Conservation (phyloP, 1,140 invertebrate genomes). For the Drosophila parabipectinata region DNA sequence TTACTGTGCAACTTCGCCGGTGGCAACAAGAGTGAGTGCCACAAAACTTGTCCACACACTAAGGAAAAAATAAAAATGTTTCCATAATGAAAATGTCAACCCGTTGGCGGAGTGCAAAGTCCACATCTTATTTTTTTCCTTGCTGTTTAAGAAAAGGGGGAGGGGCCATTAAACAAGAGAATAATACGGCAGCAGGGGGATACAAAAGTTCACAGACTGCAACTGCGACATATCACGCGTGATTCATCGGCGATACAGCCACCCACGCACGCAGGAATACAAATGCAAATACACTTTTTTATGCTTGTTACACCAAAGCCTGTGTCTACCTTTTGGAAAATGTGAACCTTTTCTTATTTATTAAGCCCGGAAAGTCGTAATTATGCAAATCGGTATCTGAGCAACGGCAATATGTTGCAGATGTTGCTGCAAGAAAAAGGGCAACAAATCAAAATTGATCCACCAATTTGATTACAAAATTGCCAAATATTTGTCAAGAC, state of each 20-base stretch:
- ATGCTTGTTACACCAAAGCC: slow-evolving; percentile 76
- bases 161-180: slow-evolving; percentile 52
- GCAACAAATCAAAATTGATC: slow-evolving; percentile 1
- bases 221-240: slow-evolving; percentile 69
- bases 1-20: slow-evolving; percentile 43
- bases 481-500: slow-evolving; percentile 44
- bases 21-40: slow-evolving; percentile 51
- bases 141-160: not conserved
- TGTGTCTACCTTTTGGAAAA: slow-evolving; percentile 34
- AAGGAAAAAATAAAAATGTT: slow-evolving; percentile 32
- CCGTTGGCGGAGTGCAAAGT: slow-evolving; percentile 66
- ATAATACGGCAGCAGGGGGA: slow-evolving; percentile 34
- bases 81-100: slow-evolving; percentile 78
- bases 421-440: not conserved
- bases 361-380: slow-evolving; percentile 66
- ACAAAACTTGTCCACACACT: slow-evolving; percentile 44
- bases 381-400: slow-evolving; percentile 60
- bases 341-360: slow-evolving; percentile 66
- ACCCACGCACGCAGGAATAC: slow-evolving; percentile 58
- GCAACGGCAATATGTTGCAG: slow-evolving; percentile 5
- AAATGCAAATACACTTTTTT: slow-evolving; percentile 57
- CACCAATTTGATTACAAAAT: slow-evolving; percentile 41
- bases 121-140: slow-evolving; percentile 24
- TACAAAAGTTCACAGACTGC: slow-evolving; percentile 56
- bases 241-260: slow-evolving; percentile 61